Conservation (phyloP, 2,888 invertebrate genomes). For the Troides aeacus region DNA sequence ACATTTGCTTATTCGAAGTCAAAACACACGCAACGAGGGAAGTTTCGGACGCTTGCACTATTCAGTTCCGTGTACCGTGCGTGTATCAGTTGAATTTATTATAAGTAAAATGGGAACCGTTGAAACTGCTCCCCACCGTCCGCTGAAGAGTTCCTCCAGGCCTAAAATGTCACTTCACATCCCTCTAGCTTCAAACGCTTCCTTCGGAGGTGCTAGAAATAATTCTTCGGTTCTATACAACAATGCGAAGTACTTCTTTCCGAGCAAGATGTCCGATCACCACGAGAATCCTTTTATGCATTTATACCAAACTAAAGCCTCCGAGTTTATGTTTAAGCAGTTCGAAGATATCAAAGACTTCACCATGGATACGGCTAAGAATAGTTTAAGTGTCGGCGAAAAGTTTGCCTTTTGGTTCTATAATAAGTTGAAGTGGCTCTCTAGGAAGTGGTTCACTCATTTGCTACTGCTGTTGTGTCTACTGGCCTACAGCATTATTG, state of each 20-base stretch:
- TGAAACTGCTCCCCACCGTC: neutral
- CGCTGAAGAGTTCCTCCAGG: constrained; percentile 33
- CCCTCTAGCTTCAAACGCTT: constrained; percentile 44
- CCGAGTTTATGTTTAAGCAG: constrained; percentile 89
- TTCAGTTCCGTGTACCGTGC: constrained; percentile 44
- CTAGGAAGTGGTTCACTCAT: constrained; percentile 93
- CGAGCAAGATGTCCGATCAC: constrained; percentile 57
- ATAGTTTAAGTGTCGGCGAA: constrained; percentile 90
- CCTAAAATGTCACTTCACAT: constrained; percentile 73
- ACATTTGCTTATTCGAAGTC: constrained; percentile 28
- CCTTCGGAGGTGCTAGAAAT: constrained; percentile 40
- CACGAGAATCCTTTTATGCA: constrained; percentile 62
- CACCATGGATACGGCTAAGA: constrained; percentile 85
- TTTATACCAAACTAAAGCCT: constrained; percentile 84
- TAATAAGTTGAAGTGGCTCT: constrained; percentile 87
- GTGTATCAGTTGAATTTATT: constrained; percentile 46
- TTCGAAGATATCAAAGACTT: constrained; percentile 89
- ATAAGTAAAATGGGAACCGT: constrained; percentile 7
- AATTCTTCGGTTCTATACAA: constrained; percentile 2
- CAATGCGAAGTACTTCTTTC: constrained; percentile 33
- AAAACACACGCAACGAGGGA: constrained; percentile 13
- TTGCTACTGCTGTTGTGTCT: constrained; percentile 90
- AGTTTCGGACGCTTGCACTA: constrained; percentile 12
- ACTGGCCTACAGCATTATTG: constrained; percentile 88
- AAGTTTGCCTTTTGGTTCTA: constrained; percentile 90